Base-by-base conservation (phyloP, 2,888 invertebrate genomes). In the Xiphydria camelus region DNA sequence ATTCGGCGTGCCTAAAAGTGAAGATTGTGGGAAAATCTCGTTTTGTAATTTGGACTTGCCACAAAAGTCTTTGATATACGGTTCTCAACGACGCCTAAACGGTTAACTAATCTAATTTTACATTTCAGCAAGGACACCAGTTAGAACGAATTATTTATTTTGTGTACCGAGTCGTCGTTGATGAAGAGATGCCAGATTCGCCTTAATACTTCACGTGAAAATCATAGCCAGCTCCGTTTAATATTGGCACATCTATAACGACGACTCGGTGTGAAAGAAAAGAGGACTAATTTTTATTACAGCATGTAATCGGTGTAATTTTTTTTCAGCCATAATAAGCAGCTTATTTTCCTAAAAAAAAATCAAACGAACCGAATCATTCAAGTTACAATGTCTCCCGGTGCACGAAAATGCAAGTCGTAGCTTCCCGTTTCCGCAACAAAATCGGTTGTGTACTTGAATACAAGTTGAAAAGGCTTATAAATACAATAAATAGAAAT, bases 91-190 rank as follows among this genome's bases (percentile, higher is more conserved):
- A 36, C 42, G 44, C n/a, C n/a, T n/a, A n/a, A n/a, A n/a, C n/a
- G 26, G 54, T 51, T 31, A 35, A 63, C 59, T 67, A 62, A 65
- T 58, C 23, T 50, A 22, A 38, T 53, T 57, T 63, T 57, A 46
- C 57, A 58, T 71, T 70, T 67, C 71, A 71, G 71, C 66, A 49
- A 62, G 68, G 65, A 58, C 58, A 57, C 61, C 66, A 51, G 56
- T 62, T 62, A 63, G 33, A 43, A n/a, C n/a, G 40, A 49, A 25
- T 42, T 32, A 57, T 59, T 57, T 50, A 53, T 51, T 59, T 56
- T 49, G 49, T 50, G 51, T 29, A 45, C 60, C 60, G 60, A 61
- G 47, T 66, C 56, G 54, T 68, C 60, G 60, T 66, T 66, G 61
- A 26, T 1, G 4, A 63, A 59, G 40, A 42, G 48, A 38, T 9